Base-by-base conservation (phyloP, 2,888 invertebrate species). In the Epinotia bilunana region DNA sequence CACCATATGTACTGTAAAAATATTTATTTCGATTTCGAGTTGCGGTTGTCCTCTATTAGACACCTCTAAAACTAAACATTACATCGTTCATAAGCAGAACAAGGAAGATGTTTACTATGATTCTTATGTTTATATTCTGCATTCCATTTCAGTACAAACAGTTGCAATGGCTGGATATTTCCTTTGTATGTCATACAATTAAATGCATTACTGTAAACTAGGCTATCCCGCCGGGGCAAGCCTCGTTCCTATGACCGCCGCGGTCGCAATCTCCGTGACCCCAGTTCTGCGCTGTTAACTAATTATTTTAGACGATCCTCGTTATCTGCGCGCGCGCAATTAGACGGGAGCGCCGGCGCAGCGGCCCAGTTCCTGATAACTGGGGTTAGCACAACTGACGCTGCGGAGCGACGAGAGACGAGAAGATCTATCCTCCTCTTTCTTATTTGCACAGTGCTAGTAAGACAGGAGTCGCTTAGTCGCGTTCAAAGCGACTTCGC, bases 271-370 rank as follows among this genome's bases (percentile, higher is more conserved):
- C 73, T 74, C 20, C 23, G 55, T 46, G 74, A 74, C 74, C 74
- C 71, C 43, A 71, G 70, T 65, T 71, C 53, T 71, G 74, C 74
- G 53, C 65, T 72, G 65, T 64, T 60, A 70, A 73, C 71, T 75
- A 75, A 72, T 72, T 75, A 67, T 75, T 67, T 53, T 28, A 74
- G 74, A 53, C 11, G 28, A 74, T 74, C 70, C 70, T 74, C 60
- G 74, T 75, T 72, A 75, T 72, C 75, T 67, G 11, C 23, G 61
- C 74, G 67, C 62, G 11, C 23, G 61, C 74, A 75, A 67, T 77
- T 76, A 87, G 85, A 86, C 86, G 90, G 78, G 88, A 88, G 88
- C 91, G 91, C 90, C 90, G 87, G 89, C 91, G 89, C 88, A 84
- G 78, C 78, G 80, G 79, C 84, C 74, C 43, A 74, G 53, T 74